These are phyloP conservation scores for Mesochorus sp. DNA, from an alignment of 2,888 invertebrate species.

Conservation along the genomic window DNA sequence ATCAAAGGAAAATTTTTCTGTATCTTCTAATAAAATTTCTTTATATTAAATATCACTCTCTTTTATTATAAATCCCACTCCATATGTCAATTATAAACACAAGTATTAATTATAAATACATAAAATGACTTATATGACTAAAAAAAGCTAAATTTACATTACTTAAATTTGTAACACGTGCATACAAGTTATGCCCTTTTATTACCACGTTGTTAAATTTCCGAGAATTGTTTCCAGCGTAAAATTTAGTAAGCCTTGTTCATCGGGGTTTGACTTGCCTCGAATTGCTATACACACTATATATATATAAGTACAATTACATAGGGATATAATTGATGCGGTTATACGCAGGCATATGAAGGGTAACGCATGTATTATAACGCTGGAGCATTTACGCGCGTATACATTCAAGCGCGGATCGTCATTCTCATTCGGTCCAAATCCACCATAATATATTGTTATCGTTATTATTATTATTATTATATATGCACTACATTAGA, in stretches of 20 bases:
- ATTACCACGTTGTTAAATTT: not conserved
- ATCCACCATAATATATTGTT: slow-evolving; percentile 5
- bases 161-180: not conserved
- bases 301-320: not conserved
- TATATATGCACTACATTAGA: not conserved
- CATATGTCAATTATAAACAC: not conserved
- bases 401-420: slow-evolving; percentile 7
- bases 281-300: not conserved
- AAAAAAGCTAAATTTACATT: not conserved
- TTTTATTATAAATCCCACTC: no score
- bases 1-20: no score
- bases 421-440: not conserved
- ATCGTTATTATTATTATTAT: no score
- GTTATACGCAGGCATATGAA: not conserved
- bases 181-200: not conserved
- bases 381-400: slow-evolving; percentile 2
- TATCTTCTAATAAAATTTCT: no score
- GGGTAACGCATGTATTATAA: not conserved
- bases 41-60: no score
- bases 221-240: not conserved
- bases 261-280: not conserved
- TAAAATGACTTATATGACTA: no score
- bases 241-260: slow-evolving; percentile 14
- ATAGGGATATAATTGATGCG: not conserved
- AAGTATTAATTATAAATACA: slow-evolving; percentile 6